These are phyloP conservation scores for Pseudopipra pipra DNA, from an alignment of 2,113 vertebrate species.

Conservation along the genomic window DNA sequence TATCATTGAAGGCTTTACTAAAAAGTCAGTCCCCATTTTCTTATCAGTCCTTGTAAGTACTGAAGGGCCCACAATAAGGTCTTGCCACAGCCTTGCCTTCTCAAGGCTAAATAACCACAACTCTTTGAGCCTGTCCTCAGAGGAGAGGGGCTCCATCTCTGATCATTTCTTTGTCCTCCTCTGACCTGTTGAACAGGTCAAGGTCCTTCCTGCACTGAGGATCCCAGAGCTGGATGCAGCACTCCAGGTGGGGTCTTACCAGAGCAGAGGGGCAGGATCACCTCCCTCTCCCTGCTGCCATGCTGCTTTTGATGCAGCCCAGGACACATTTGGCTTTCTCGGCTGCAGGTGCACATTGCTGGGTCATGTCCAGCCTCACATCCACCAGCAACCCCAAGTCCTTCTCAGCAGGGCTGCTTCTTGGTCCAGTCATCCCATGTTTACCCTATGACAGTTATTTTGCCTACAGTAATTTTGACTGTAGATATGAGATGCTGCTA, in stretches of 20 bases:
- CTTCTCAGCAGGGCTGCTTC: neutral
- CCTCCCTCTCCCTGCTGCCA: neutral
- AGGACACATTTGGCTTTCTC: neutral
- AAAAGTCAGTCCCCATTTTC: neutral
- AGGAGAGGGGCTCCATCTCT: neutral
- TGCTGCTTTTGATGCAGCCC: neutral
- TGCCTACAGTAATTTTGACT: neutral
- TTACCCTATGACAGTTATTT: neutral
- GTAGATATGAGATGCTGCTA: neutral
- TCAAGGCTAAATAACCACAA: neutral
- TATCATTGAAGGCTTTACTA: accelerated
- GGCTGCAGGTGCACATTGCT: neutral
- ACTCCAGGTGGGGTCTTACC: neutral
- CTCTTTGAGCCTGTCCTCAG: neutral
- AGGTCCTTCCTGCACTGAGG: neutral
- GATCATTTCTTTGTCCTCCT: neutral
- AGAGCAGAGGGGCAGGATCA: neutral
- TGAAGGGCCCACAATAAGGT: neutral
- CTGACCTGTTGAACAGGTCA: neutral
- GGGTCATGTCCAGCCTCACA: neutral
- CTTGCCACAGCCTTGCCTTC: neutral
- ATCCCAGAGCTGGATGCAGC: neutral
- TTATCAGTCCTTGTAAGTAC: neutral
- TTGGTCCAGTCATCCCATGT: neutral
- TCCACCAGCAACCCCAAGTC: neutral